These are phyloP conservation scores for Leucophenga montana DNA, from an alignment of 2,888 invertebrate genomes.

Conservation along the genomic window DNA sequence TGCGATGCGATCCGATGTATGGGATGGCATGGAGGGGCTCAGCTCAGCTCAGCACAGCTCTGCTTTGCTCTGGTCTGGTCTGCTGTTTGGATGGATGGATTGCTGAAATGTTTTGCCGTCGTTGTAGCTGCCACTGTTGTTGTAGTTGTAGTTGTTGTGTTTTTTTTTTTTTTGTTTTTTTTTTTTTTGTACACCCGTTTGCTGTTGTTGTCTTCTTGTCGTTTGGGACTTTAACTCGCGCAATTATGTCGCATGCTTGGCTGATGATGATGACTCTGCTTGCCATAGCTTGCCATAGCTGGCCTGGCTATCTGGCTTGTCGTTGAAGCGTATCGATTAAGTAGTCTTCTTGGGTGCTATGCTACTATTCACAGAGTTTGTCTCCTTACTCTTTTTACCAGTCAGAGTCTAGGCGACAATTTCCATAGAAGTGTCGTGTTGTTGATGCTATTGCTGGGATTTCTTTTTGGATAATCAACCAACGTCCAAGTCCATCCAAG, in stretches of 20 bases:
- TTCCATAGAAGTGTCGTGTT: conserved; percentile 20
- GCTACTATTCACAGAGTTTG: too few relatives aligned
- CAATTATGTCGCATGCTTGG: conserved; percentile 70
- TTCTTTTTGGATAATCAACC: not conserved
- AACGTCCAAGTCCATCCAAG: not conserved
- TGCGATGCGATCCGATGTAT: conserved; percentile 53
- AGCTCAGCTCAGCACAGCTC: conserved; percentile 17
- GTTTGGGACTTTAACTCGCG: conserved; percentile 62
- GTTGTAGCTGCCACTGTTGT: conserved; percentile 41
- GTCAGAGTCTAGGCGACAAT: conserved; percentile 17
- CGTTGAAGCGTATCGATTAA: conserved; percentile 68
- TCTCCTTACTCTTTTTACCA: not conserved
- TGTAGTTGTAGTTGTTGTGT: conserved; percentile 25
- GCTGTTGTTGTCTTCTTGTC: conserved; percentile 32
- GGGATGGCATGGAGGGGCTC: conserved; percentile 40
- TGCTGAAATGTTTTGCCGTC: conserved; percentile 63
- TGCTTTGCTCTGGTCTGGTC: conserved; percentile 3
- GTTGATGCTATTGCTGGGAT: conserved; percentile 9
- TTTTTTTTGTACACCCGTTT: conserved; percentile 27
- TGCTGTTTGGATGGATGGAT: conserved; percentile 48
- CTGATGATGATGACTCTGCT: conserved; percentile 69
- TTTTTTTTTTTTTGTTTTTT: conserved; percentile 35
- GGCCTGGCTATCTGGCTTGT: conserved; percentile 48
- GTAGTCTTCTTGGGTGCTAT: conserved; percentile 40
- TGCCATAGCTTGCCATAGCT: conserved; percentile 43